A percentile compares a stretch with the other conserved stretches of the same genome.
Conservation (phyloP, 1,140 invertebrate species). For the Calephelis nemesis region DNA sequence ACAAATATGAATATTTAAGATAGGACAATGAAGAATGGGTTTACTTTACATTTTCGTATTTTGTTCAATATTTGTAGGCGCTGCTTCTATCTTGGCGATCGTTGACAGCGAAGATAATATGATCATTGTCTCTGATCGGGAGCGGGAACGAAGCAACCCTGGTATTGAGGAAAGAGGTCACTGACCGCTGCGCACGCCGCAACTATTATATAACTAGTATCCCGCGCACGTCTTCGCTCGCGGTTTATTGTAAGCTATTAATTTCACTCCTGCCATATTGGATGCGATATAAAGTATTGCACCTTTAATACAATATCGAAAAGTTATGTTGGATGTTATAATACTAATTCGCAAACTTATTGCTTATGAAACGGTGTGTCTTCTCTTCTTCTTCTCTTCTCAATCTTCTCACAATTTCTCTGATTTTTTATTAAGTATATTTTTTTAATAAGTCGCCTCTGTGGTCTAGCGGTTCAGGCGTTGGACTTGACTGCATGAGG, state of each 20-base stretch:
- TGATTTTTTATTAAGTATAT: too few relatives aligned
- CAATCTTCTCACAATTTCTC: too few relatives aligned
- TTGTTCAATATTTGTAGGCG: conserved; percentile 9
- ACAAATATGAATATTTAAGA: conserved; percentile 4
- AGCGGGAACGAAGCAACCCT: conserved; percentile 43
- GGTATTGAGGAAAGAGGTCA: conserved; percentile 39
- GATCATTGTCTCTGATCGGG: conserved; percentile 46
- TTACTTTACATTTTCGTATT: conserved; percentile 13
- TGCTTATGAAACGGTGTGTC: too few relatives aligned
- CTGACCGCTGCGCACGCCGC: conserved; percentile 48
- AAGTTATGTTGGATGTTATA: too few relatives aligned
- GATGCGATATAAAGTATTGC: not conserved
- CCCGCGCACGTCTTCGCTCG: conserved; percentile 30
- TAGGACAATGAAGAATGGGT: conserved; percentile 9
- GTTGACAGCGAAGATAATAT: conserved; percentile 43
- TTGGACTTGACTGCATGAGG: too few relatives aligned
- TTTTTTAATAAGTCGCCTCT: too few relatives aligned
- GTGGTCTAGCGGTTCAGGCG: too few relatives aligned
- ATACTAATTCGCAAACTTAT: too few relatives aligned
- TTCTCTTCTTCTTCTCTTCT: too few relatives aligned
- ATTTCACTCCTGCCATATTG: conserved; percentile 4
- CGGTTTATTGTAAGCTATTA: conserved; percentile 28
- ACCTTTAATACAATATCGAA: too few relatives aligned
- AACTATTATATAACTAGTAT: conserved; percentile 51
- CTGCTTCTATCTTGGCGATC: conserved; percentile 28